These are phyloP conservation scores for Hypomecis punctinalis DNA, from an alignment of 2,888 invertebrate species.

Conservation along the genomic window DNA sequence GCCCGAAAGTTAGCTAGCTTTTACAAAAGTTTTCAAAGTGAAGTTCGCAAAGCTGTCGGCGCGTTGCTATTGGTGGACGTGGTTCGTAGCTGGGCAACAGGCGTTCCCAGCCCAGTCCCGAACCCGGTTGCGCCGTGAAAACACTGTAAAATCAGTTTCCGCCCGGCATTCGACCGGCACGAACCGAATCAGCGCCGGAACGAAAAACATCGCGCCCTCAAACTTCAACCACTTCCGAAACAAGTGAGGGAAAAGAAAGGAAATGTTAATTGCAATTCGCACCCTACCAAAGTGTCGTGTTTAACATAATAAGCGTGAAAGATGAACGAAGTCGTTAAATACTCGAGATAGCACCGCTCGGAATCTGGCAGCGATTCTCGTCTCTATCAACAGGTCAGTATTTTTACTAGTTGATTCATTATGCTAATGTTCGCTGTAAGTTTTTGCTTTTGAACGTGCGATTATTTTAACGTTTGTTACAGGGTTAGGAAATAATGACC, in stretches of 20 bases:
- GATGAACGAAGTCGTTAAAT: conserved; percentile 59
- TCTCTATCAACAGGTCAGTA: conserved; percentile 73
- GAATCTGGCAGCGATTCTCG: conserved; percentile 54
- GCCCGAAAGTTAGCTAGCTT: conserved; percentile 6
- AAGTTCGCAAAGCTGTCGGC: conserved; percentile 12
- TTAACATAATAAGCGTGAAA: conserved; percentile 55
- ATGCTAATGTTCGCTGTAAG: conserved; percentile 32
- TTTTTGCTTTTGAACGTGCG: conserved; percentile 31
- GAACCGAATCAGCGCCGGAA: conserved; percentile 11
- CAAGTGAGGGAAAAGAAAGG: conserved; percentile 25
- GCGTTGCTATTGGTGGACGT: conserved; percentile 10
- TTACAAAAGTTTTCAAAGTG: conserved; percentile 18
- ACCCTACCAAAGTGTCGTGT: conserved; percentile 47
- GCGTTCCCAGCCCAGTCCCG: conserved; percentile 52
- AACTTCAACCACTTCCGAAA: conserved; percentile 22
- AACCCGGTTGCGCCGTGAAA: conserved; percentile 43
- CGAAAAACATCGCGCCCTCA: conserved; percentile 26
- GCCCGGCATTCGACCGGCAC: conserved; percentile 48
- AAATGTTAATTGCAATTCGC: conserved; percentile 53
- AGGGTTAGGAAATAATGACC: not conserved
- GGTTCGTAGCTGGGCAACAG: conserved; percentile 63
- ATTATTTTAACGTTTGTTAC: conserved; percentile 14
- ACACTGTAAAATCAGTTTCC: conserved; percentile 49
- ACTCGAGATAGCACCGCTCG: conserved; percentile 60
- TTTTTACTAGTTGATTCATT: conserved; percentile 49